Evolutionary conservation across 2,113 vertebrate species (phyloP).

Genomic region (Xenopus laevis): DNA sequence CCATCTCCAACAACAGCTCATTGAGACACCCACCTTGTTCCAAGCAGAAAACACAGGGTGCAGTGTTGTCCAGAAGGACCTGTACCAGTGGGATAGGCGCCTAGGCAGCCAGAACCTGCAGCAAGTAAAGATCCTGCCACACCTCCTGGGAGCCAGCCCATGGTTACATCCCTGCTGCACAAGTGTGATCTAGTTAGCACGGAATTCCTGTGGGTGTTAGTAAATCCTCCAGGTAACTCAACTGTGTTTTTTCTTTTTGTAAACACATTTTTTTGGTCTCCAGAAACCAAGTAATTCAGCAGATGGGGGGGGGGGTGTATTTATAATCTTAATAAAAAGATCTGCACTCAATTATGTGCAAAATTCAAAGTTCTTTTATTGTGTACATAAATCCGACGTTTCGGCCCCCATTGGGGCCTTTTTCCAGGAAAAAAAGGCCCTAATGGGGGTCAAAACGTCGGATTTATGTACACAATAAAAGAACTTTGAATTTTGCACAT

Average conservation of each 20-base stretch:
- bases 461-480: too few relatives aligned
- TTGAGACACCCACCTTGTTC: slow-evolving; percentile 13
- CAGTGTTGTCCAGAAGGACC: background rate
- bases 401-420: too few relatives aligned
- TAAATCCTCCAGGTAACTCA: slow-evolving; percentile 27
- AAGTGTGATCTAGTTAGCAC: slow-evolving; percentile 31
- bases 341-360: too few relatives aligned
- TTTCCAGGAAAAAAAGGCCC: too few relatives aligned
- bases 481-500: too few relatives aligned
- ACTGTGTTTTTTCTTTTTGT: slow-evolving; percentile 20
- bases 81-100: slow-evolving; percentile 6
- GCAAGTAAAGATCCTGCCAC: background rate
- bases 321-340: too few relatives aligned
- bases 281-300: too few relatives aligned
- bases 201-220: slow-evolving; percentile 29
- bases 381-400: too few relatives aligned
- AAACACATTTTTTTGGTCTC: slow-evolving; percentile 16
- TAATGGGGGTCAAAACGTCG: too few relatives aligned
- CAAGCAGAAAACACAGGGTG: background rate
- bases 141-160: background rate
- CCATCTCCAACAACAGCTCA: background rate
- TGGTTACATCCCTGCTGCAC: slow-evolving; percentile 5
- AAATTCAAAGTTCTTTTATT: too few relatives aligned
- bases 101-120: background rate
- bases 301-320: too few relatives aligned